phyloP scores from a whole-genome alignment of 1,140 invertebrate genomes.

The Lineus longissimus region DNA sequence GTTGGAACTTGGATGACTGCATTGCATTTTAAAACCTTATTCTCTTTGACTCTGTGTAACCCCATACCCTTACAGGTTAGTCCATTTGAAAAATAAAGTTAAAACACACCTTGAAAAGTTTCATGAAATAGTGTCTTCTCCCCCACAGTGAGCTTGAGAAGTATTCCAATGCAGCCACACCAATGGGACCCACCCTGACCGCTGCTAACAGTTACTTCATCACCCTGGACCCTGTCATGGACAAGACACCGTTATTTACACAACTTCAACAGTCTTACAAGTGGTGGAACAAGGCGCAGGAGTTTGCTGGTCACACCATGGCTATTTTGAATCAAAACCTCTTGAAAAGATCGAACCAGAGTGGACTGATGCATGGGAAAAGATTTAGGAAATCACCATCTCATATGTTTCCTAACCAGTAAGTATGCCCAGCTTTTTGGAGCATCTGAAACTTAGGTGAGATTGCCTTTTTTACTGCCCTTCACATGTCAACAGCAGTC shows the following conservation, averaged over 20 bases:
- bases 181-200: neutral
- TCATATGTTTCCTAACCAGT: slow-evolving; percentile 4
- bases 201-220: neutral
- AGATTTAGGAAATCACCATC: neutral
- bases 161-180: neutral
- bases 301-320: neutral
- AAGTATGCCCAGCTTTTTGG: neutral
- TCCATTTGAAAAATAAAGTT: neutral
- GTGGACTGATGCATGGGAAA: neutral
- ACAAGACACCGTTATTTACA: slow-evolving; percentile 3
- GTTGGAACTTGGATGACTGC: too few species aligned
- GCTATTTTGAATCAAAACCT: neutral
- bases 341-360: neutral
- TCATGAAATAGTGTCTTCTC: neutral
- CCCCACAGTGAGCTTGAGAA: slow-evolving; percentile 1
- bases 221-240: slow-evolving; percentile 8
- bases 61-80: too few species aligned
- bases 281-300: slow-evolving; percentile 6
- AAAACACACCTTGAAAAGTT: neutral
- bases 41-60: too few species aligned
- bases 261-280: slow-evolving; percentile 9
- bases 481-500: too few species aligned
- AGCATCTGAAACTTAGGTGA: too few species aligned
- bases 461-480: too few species aligned
- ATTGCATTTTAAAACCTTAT: too few species aligned